Percentiles rank a stretch among this genome's conserved stretches.
phyloP scores from a whole-genome alignment of 2,888 invertebrate species.

The Odiellus spinosus region DNA sequence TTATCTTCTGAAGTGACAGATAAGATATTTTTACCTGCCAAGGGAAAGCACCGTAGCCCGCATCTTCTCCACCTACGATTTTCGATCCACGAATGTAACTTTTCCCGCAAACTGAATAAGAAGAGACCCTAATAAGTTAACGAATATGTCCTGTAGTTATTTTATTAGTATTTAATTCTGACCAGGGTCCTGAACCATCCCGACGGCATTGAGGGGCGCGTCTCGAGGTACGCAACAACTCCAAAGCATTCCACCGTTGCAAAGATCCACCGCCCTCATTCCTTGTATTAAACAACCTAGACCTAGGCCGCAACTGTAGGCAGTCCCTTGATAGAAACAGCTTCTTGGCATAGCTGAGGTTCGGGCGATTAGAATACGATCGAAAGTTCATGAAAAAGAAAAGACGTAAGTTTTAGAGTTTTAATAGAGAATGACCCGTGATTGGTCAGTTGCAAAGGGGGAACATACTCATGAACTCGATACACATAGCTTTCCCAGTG shows the following conservation, averaged over 20 bases:
- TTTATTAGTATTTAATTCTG: too few relatives aligned
- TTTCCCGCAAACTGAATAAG: conserved; percentile 64
- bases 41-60: conserved; percentile 78
- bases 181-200: conserved; percentile 17
- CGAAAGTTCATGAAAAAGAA: too few relatives aligned
- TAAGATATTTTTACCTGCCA: conserved; percentile 46
- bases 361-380: too few relatives aligned
- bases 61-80: conserved; percentile 82
- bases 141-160: too few relatives aligned
- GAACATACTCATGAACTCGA: too few relatives aligned
- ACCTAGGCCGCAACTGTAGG: conserved; percentile 75
- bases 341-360: conserved; percentile 31
- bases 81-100: conserved; percentile 70
- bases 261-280: conserved; percentile 70
- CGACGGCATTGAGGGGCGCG: conserved; percentile 8
- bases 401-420: too few relatives aligned
- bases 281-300: conserved; percentile 79
- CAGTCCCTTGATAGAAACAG: conserved; percentile 59
- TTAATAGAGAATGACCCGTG: too few relatives aligned
- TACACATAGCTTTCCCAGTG: too few relatives aligned
- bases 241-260: conserved; percentile 88
- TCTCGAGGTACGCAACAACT: conserved; percentile 66
- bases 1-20: too few relatives aligned
- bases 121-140: background rate
- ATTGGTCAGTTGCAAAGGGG: too few relatives aligned